Evolutionary conservation across 1,140 invertebrate species (phyloP), one percentile per base, ranked within the genome.

Genomic region (Probaryconus sp.): DNA sequence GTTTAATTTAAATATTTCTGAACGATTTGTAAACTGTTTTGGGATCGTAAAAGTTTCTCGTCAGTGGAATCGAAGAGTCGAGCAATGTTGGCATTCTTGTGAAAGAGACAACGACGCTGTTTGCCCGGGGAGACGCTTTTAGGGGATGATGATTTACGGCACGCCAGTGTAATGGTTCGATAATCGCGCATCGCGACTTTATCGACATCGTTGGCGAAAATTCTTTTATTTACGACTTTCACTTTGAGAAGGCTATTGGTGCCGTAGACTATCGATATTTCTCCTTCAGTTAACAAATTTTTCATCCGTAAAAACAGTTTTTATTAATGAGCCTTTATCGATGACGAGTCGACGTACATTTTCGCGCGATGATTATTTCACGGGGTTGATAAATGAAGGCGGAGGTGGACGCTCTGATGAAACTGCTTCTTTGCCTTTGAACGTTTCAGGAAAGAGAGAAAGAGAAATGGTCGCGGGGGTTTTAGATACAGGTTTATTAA

Each of bases 141-240:
- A 35, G 55, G 55, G 55, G 21, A 50, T 30, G 21, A 61, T 61
- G 56, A 61, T 61, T 61, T 47, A 61, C 43, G 56, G 17, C 35
- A 35, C 24, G 56, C 42, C 42, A 40, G 56, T 24, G 42, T 61
- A 61, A 61, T 61, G 56, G 56, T 26, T 38, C 56, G 56, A 61
- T 61, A 61, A 61, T 61, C 56, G 56, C 42, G 56, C 56, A 21
- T 61, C 56, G 45, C 43, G 35, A 61, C 43, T 47, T 61, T 61
- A 61, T 61, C 56, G 56, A 61, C 56, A 33, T 58, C 55, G 35
- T 47, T 43, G 45, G 35, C 43, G 43, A 61, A 37, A 50, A 48
- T 61, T 61, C 43, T 33, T 31, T 35, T 33, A 61, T 61, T 61
- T 61, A 61, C 56, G 56, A 61, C 31, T 20, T 48, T 26, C 43